These are phyloP conservation scores for Aquatica leii DNA, from an alignment of 2,888 invertebrate species.

Conservation along the genomic window DNA sequence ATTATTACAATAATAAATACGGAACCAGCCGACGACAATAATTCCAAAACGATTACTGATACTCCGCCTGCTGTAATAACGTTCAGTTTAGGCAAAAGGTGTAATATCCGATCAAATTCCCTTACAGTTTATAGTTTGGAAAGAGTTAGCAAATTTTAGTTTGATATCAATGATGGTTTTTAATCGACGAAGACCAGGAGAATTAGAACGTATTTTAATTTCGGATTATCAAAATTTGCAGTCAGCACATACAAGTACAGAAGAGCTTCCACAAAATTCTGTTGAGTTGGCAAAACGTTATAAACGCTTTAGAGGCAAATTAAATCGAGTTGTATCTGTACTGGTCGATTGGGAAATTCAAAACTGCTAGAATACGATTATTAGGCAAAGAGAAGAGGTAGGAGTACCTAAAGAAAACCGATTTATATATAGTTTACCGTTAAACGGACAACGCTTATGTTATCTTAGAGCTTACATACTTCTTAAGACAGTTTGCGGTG, in stretches of 20 bases:
- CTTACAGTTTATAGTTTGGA: too few relatives aligned
- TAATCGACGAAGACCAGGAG: not conserved
- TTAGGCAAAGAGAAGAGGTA: not conserved
- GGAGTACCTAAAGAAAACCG: not conserved
- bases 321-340: not conserved
- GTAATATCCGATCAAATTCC: too few relatives aligned
- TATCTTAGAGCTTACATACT: not conserved
- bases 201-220: not conserved
- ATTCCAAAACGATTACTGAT: too few relatives aligned
- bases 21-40: too few relatives aligned
- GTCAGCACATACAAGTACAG: not conserved
- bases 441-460: not conserved
- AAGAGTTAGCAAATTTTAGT: not conserved
- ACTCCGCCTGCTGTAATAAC: too few relatives aligned
- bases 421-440: not conserved
- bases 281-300: not conserved
- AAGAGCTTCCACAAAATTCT: not conserved
- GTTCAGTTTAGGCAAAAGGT: too few relatives aligned
- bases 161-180: not conserved
- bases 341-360: not conserved
- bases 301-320: not conserved
- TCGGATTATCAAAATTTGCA: not conserved
- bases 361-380: not conserved
- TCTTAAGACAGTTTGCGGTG: too few relatives aligned
- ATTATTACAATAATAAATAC: too few relatives aligned